These are phyloP conservation scores for Hemitrygon akajei DNA, from an alignment of 2,797 vertebrate genomes.

Conservation along the genomic window DNA sequence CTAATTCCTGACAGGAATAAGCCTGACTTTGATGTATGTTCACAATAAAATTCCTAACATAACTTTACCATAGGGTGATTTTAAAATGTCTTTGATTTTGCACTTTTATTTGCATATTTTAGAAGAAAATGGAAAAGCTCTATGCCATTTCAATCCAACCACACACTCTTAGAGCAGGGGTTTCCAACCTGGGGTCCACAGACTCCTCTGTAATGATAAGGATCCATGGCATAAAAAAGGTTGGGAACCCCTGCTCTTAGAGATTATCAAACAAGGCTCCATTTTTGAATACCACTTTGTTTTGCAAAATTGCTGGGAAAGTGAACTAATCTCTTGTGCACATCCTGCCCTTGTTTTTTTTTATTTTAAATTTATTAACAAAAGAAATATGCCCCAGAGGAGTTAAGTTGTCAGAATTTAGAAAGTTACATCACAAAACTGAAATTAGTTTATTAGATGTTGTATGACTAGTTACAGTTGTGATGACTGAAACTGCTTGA, in stretches of 20 bases:
- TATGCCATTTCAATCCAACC: not conserved
- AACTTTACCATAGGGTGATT: no score
- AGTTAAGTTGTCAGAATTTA: not conserved
- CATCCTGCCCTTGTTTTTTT: not conserved
- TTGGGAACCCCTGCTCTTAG: not conserved
- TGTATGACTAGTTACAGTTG: conserved; percentile 14
- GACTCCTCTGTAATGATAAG: no score
- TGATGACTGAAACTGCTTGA: not conserved
- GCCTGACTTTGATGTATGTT: conserved; percentile 43
- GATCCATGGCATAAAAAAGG: no score
- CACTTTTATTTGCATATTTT: not conserved
- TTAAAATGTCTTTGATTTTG: not conserved
- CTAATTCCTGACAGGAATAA: conserved; percentile 41
- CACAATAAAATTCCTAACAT: not conserved
- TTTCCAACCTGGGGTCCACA: no score
- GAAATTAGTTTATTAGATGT: not conserved
- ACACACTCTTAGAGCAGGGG: not conserved
- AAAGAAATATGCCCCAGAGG: not conserved
- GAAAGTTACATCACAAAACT: conserved; percentile 1
- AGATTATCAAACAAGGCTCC: not conserved
- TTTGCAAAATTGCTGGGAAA: not conserved
- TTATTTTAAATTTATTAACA: not conserved
- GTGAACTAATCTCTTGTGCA: not conserved
- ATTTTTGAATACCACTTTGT: not conserved
- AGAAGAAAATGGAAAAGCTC: not conserved